Evolutionary conservation across 2,113 vertebrate species (phyloP).

Genomic region (Larimichthys crocea): DNA sequence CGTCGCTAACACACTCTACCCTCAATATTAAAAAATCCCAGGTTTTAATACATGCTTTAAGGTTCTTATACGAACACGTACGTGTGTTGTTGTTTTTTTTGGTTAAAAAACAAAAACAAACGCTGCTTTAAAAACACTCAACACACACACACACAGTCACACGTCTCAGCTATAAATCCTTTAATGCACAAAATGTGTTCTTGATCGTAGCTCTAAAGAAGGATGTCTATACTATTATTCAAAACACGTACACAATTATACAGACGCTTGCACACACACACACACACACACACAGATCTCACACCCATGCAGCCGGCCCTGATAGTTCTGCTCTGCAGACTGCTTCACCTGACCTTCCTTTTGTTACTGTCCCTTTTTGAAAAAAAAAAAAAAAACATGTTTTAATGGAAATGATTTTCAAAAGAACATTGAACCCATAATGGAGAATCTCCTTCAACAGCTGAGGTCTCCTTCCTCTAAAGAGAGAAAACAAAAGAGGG

Average conservation of each 20-base stretch:
- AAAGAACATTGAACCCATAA: constrained; percentile 89
- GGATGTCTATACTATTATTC: constrained; percentile 75
- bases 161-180: constrained; percentile 36
- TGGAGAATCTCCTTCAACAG: constrained; percentile 87
- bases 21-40: constrained; percentile 19
- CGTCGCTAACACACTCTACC: constrained; percentile 10
- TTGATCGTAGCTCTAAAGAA: constrained; percentile 67
- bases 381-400: constrained; percentile 72
- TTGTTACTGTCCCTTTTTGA: constrained; percentile 84
- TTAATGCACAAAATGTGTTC: constrained; percentile 65
- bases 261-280: constrained; percentile 37
- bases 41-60: constrained; percentile 54
- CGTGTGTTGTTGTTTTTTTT: background rate
- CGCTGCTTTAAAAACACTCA: constrained; percentile 25
- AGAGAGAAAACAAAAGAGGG: constrained; percentile 82
- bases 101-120: background rate
- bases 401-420: constrained; percentile 89
- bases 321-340: constrained; percentile 78
- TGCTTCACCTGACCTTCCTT: constrained; percentile 87
- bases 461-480: constrained; percentile 87
- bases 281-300: constrained; percentile 45
- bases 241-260: constrained; percentile 70
- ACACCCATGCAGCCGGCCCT: constrained; percentile 73
- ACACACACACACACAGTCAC: background rate
- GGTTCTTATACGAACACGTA: constrained; percentile 35